Conservation (phyloP, 2,113 vertebrate species). For the Nerophis ophidion region DNA sequence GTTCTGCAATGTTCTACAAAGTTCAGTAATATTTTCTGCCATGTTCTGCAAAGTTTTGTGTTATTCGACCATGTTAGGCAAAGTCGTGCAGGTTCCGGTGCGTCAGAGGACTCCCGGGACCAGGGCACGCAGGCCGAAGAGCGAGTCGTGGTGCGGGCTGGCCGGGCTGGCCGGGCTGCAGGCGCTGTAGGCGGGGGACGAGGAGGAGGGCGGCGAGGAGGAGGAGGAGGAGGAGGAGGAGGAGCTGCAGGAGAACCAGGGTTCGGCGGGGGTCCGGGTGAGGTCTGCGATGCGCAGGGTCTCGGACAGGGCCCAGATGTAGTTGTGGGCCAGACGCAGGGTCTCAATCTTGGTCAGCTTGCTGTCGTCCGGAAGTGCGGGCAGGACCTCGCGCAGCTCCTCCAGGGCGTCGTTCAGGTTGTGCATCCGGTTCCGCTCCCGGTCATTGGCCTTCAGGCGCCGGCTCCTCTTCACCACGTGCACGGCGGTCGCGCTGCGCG, state of each 20-base stretch:
- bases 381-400: constrained; percentile 81
- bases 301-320: constrained; percentile 95
- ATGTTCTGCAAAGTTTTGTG: not conserved
- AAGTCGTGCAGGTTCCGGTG: constrained; percentile 1
- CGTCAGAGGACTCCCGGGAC: constrained; percentile 67
- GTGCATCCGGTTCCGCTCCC: constrained; percentile 94
- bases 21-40: too few relatives aligned
- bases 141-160: constrained; percentile 74
- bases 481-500: constrained; percentile 71
- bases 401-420: constrained; percentile 92
- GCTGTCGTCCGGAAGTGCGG: constrained; percentile 93
- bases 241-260: constrained; percentile 79
- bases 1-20: not conserved
- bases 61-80: too few relatives aligned
- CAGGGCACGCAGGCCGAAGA: constrained; percentile 76
- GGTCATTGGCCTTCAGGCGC: constrained; percentile 89
- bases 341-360: constrained; percentile 97
- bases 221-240: constrained; percentile 70
- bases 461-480: constrained; percentile 84
- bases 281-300: constrained; percentile 90
- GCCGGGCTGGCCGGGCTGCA: constrained; percentile 80
- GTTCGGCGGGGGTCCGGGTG: constrained; percentile 62
- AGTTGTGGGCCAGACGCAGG: constrained; percentile 92
- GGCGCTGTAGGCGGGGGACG: constrained; percentile 65
- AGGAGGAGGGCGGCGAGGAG: constrained; percentile 26